phyloP scores from a whole-genome alignment of 2,113 vertebrate genomes.

The Myotis brandtii region DNA sequence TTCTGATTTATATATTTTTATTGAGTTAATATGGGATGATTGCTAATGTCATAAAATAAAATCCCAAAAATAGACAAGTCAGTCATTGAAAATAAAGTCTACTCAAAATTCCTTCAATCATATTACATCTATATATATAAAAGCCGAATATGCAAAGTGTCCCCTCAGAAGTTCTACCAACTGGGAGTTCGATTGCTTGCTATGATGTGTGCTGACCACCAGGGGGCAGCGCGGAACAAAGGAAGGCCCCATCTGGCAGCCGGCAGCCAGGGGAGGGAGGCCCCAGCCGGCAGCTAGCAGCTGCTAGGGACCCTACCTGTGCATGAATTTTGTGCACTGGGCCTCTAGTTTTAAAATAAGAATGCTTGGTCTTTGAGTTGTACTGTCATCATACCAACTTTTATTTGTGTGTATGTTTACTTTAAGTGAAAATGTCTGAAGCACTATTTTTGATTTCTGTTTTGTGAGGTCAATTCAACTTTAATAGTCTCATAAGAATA shows the following conservation, averaged over 20 bases:
- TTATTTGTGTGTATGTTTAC: neutral
- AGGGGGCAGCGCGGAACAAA: too few relatives aligned
- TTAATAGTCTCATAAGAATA: constrained; percentile 65
- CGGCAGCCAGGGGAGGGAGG: too few relatives aligned
- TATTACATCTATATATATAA: neutral
- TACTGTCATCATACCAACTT: constrained; percentile 3
- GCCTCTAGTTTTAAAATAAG: neutral
- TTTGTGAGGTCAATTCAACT: constrained; percentile 66
- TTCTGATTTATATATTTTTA: constrained; percentile 7
- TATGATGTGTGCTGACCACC: too few relatives aligned
- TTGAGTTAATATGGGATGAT: neutral
- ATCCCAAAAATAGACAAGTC: neutral
- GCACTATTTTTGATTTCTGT: constrained; percentile 68
- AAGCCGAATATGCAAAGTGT: too few relatives aligned
- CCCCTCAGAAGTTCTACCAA: too few relatives aligned
- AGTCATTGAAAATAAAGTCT: neutral
- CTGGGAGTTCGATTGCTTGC: too few relatives aligned
- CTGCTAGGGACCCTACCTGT: too few relatives aligned
- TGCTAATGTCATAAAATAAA: constrained; percentile 25
- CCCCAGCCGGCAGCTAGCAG: too few relatives aligned
- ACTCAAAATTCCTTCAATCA: neutral
- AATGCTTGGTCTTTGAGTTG: neutral
- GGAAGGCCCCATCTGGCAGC: too few relatives aligned
- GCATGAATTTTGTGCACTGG: too few relatives aligned
- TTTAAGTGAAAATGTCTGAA: neutral